These are phyloP conservation scores for Protula sp. DNA, from an alignment of 2,888 invertebrate genomes.

Conservation along the genomic window DNA sequence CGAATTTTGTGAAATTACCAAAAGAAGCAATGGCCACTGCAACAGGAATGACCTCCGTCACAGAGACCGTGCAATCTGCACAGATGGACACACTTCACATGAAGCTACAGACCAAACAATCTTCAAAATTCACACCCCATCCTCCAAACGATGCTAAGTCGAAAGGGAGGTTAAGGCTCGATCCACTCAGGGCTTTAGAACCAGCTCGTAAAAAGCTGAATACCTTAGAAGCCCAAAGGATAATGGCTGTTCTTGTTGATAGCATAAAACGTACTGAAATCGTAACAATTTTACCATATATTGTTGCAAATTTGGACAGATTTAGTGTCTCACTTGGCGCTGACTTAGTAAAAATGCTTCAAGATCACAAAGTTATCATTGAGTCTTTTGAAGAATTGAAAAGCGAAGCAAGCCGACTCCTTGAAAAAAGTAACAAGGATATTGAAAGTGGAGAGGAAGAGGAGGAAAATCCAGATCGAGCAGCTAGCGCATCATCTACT, in stretches of 20 bases:
- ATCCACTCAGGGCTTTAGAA: constrained; percentile 48
- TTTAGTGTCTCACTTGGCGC: constrained; percentile 40
- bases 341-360: constrained; percentile 38
- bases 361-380: constrained; percentile 39
- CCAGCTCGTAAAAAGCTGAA: constrained; percentile 51
- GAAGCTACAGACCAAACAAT: constrained; percentile 1
- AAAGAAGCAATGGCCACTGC: too few relatives aligned
- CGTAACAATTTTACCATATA: constrained; percentile 40
- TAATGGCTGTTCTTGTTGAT: constrained; percentile 51
- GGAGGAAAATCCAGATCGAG: constrained; percentile 1
- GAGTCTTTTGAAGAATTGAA: constrained; percentile 39
- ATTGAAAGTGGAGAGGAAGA: constrained; percentile 4
- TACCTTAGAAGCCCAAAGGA: constrained; percentile 50
- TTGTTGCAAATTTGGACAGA: constrained; percentile 42
- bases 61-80: neutral
- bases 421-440: constrained; percentile 3
- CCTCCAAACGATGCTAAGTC: constrained; percentile 3
- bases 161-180: constrained; percentile 24
- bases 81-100: constrained; percentile 2
- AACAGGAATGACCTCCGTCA: neutral
- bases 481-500: neutral
- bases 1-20: too few relatives aligned
- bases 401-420: constrained; percentile 16
- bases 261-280: constrained; percentile 42
- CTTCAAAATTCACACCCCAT: neutral